phyloP scores from a whole-genome alignment of 1,140 invertebrate genomes.

The Lepidotrigona ventralis region DNA sequence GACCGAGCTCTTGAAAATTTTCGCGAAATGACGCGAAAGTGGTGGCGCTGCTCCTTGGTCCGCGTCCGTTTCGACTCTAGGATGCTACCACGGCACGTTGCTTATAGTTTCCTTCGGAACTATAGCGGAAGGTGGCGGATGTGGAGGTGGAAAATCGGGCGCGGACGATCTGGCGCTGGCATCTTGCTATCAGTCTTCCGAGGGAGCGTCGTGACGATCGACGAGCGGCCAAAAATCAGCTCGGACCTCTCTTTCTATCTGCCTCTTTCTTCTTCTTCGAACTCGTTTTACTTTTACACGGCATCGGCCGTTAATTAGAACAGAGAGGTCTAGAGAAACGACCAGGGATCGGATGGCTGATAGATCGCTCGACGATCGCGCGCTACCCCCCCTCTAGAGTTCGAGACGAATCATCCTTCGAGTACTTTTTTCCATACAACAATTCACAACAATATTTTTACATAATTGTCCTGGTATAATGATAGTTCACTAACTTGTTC shows the following conservation, averaged over 20 bases:
- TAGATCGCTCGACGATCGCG: conserved; percentile 43
- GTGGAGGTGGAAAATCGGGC: conserved; percentile 63
- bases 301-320: neutral
- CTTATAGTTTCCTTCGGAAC: conserved; percentile 53
- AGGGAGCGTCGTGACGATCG: conserved; percentile 64
- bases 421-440: neutral
- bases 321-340: conserved; percentile 4
- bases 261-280: too few species aligned
- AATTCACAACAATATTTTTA: neutral
- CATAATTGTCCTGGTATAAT: too few species aligned
- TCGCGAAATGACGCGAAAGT: conserved; percentile 56
- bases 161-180: conserved; percentile 60
- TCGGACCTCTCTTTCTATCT: neutral
- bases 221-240: conserved; percentile 46
- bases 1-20: conserved; percentile 52
- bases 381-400: conserved; percentile 6
- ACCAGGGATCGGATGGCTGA: neutral
- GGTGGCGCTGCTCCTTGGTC: conserved; percentile 37
- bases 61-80: conserved; percentile 20
- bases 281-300: neutral
- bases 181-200: conserved; percentile 65
- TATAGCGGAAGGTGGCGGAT: conserved; percentile 44
- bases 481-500: neutral
- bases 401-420: neutral
- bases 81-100: conserved; percentile 31